These are phyloP conservation scores for Onychorhynchus coronatus DNA, from an alignment of 2,113 vertebrate genomes.

Conservation along the genomic window DNA sequence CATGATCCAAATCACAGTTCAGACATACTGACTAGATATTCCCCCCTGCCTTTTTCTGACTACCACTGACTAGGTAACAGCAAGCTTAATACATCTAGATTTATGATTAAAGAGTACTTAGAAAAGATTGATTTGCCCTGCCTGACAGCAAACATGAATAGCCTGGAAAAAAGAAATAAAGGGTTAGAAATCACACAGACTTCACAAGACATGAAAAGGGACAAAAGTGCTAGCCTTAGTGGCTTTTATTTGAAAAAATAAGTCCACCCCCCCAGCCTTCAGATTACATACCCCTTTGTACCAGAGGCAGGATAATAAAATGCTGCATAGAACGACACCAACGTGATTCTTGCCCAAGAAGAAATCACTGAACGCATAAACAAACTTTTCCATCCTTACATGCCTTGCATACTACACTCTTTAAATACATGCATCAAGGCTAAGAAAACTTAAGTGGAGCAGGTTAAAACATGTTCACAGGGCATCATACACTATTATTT, in stretches of 20 bases:
- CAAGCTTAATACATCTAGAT: constrained; percentile 52
- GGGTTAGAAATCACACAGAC: constrained; percentile 17
- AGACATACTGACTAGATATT: background rate
- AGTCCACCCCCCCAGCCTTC: background rate
- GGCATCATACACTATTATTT: constrained; percentile 17
- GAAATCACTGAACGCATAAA: background rate
- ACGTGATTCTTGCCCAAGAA: background rate
- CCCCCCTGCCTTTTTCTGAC: background rate
- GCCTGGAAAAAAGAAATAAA: constrained; percentile 18
- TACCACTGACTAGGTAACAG: constrained; percentile 46
- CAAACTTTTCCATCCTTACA: background rate
- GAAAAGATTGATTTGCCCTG: constrained; percentile 49
- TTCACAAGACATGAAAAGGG: constrained; percentile 15
- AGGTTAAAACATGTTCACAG: background rate
- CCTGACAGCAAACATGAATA: constrained; percentile 39
- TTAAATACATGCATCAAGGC: background rate
- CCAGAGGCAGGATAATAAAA: constrained; percentile 35
- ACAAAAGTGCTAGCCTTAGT: constrained; percentile 4
- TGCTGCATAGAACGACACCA: background rate
- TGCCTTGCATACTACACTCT: background rate
- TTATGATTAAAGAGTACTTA: constrained; percentile 59
- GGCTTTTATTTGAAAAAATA: constrained; percentile 18
- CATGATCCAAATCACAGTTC: background rate
- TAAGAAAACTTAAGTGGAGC: background rate
- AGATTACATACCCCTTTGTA: constrained; percentile 30